Percentiles rank a stretch among this genome's conserved stretches.
Conservation (phyloP, 2,888 invertebrate genomes). For the Drosophila rellima region DNA sequence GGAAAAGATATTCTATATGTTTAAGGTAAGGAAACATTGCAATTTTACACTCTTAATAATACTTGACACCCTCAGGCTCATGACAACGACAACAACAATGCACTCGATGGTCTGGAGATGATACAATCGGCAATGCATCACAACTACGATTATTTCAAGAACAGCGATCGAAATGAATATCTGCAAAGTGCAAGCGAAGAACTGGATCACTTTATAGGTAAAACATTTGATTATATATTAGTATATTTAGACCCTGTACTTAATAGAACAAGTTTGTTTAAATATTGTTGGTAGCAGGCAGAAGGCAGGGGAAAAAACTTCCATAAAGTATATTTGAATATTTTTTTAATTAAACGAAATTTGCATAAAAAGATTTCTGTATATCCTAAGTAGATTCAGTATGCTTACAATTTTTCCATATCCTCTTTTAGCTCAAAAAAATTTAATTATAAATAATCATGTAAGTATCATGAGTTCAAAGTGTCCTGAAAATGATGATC, state of each 20-base stretch:
- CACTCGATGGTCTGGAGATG: slow-evolving; percentile 95
- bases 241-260: background rate
- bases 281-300: too few relatives aligned
- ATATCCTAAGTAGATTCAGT: too few relatives aligned
- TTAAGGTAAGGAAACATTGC: slow-evolving; percentile 75
- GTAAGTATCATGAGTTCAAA: too few relatives aligned
- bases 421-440: too few relatives aligned
- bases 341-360: too few relatives aligned
- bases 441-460: too few relatives aligned
- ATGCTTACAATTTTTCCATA: too few relatives aligned
- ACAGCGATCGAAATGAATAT: slow-evolving; percentile 77
- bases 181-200: slow-evolving; percentile 83
- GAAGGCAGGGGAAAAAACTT: too few relatives aligned
- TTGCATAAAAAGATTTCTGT: too few relatives aligned
- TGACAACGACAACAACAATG: slow-evolving; percentile 95
- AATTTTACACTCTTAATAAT: background rate
- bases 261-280: background rate
- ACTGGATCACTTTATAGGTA: slow-evolving; percentile 84
- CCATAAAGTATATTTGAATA: too few relatives aligned
- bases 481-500: too few relatives aligned
- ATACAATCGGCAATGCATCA: slow-evolving; percentile 88
- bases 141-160: slow-evolving; percentile 87
- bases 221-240: slow-evolving; percentile 1
- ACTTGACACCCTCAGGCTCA: slow-evolving; percentile 87
- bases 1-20: slow-evolving; percentile 87